These are phyloP conservation scores for Palythoa grandis DNA, from an alignment of 92 coral and sea anemone species.

Conservation along the genomic window DNA sequence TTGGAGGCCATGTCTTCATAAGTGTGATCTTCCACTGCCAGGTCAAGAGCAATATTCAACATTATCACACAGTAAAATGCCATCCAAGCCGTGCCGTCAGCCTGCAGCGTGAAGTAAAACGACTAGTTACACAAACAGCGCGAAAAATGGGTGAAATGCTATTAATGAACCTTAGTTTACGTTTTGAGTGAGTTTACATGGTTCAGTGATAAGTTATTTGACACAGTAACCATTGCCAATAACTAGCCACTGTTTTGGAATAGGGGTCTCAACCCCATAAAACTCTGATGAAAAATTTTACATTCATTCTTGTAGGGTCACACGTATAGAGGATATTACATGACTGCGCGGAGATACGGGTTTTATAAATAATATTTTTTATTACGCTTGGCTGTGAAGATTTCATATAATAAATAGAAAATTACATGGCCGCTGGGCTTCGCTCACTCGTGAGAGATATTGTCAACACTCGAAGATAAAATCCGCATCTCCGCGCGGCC, in stretches of 20 bases:
- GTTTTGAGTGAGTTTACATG: neutral
- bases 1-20: constrained; percentile 99
- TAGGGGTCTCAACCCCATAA: too few species aligned
- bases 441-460: too few species aligned
- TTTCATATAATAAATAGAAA: too few species aligned
- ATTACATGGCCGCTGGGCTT: too few species aligned
- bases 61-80: constrained; percentile 91
- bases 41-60: constrained; percentile 92
- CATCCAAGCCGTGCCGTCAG: constrained; percentile 99
- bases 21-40: constrained; percentile 76
- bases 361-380: too few species aligned
- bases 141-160: neutral
- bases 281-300: neutral
- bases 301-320: neutral
- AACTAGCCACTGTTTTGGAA: too few species aligned
- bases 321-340: too few species aligned
- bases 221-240: too few species aligned
- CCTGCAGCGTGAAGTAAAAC: constrained; percentile 47
- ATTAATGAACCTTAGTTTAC: neutral
- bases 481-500: too few species aligned
- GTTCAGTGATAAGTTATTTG: neutral
- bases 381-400: too few species aligned
- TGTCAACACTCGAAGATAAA: too few species aligned
- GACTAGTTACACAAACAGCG: neutral
- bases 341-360: too few species aligned